Base-by-base conservation (phyloP, 64 coral and sea anemone species). In the Catalaphyllia jardinei region DNA sequence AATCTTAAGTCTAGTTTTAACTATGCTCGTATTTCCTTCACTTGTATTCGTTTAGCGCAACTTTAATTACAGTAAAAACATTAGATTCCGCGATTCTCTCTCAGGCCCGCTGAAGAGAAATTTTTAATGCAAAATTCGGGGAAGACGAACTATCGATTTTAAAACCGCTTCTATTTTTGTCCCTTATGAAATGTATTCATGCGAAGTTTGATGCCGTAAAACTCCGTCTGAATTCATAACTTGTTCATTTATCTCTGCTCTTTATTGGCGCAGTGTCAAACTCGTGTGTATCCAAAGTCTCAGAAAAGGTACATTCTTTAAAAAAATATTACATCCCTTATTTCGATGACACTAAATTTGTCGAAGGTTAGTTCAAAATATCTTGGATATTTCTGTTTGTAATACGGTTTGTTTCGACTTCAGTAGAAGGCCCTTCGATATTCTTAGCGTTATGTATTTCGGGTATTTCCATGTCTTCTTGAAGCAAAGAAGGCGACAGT, bases 401-500 rank as follows among this genome's bases (percentile, higher is more conserved):
- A 1, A 16, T 20, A 22, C 17, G 19, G 8, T 33, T 35, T 49
- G 60, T 83, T 67, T 31, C 50, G 62, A 57, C 54, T 57, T 65
- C 61, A 35, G 50, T 67, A n/a, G 62, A 83, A 49, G 61, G 12
- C 4, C 30, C 30, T 27, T 67, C 30, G 31, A 67, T 83, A 24
- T 83, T 31, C 30, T 7, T 69, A 25, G 25, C 22, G 25, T 13
- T 67, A 24, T 67, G 27, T 46, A 22, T 39, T 83, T 62, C 79
- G 25, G 80, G 19, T 9, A 83, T 67, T 46, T 67, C 31, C 6
- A 49, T 64, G 22, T 83, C 79, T 73, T 90, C 89, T 54, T 76
- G 72, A 46, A 75, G 60, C 35, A 71, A 91, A 24, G 72, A 54
- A 72, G 89, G 78, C 22, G 89, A 91, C 19, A 52, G 15, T 22